These are phyloP conservation scores for Colossoma macropomum DNA, from an alignment of 2,113 vertebrate species.

Conservation along the genomic window DNA sequence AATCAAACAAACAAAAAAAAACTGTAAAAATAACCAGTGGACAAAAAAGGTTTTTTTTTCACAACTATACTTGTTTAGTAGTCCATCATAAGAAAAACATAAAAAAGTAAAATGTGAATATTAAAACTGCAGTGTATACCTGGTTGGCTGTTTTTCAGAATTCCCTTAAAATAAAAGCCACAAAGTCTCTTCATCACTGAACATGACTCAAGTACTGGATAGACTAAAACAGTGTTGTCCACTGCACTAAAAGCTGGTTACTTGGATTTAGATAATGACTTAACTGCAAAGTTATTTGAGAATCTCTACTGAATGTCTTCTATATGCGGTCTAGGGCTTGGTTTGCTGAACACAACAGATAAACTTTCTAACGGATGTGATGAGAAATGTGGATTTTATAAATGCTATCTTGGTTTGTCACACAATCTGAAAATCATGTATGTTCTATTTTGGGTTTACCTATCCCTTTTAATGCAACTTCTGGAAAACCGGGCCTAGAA, in stretches of 20 bases:
- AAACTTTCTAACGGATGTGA: not conserved
- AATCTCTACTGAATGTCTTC: not conserved
- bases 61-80: not conserved
- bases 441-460: not conserved
- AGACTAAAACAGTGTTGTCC: not conserved
- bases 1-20: too few species aligned
- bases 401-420: not conserved
- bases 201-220: not conserved
- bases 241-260: not conserved
- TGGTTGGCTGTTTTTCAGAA: not conserved
- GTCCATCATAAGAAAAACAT: constrained; percentile 25
- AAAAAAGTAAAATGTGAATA: constrained; percentile 7
- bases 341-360: not conserved
- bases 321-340: not conserved
- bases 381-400: not conserved
- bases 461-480: not conserved
- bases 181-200: not conserved
- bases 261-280: not conserved
- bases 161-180: not conserved
- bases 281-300: not conserved
- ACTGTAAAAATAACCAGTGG: constrained; percentile 1
- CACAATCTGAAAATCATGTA: not conserved
- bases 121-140: constrained; percentile 24
- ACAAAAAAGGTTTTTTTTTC: not conserved
- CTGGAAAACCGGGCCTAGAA: not conserved